Percentiles rank a stretch among this genome's conserved stretches.
Conservation (phyloP, 2,113 vertebrate genomes). For the Naja naja region DNA sequence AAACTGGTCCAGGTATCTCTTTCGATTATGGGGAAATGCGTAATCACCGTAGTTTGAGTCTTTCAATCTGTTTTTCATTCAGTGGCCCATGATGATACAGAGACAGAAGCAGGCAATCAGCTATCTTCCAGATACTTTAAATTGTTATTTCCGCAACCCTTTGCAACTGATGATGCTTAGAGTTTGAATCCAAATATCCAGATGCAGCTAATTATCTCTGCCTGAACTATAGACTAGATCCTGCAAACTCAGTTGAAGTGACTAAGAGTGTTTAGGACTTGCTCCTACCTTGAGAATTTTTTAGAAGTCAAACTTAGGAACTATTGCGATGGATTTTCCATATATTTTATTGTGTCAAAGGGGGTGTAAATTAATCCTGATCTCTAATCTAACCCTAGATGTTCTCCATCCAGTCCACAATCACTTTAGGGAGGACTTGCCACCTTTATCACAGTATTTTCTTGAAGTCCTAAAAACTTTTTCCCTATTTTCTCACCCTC, state of each 20-base stretch:
- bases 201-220: background rate
- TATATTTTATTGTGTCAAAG: background rate
- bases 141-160: background rate
- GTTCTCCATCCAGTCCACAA: background rate
- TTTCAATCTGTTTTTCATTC: background rate
- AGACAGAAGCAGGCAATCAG: background rate
- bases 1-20: background rate
- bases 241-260: background rate
- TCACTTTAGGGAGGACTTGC: background rate
- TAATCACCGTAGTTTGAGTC: background rate
- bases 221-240: background rate
- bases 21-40: background rate
- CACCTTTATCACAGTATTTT: background rate
- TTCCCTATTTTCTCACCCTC: background rate
- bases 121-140: background rate
- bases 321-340: background rate
- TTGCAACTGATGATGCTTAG: background rate
- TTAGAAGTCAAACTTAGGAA: background rate
- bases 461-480: background rate
- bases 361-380: background rate
- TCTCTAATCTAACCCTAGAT: background rate
- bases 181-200: background rate
- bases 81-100: background rate
- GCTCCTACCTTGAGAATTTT: background rate
- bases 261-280: background rate